Conservation (phyloP, 2,888 invertebrate genomes). For the Drosophila diplacantha region DNA sequence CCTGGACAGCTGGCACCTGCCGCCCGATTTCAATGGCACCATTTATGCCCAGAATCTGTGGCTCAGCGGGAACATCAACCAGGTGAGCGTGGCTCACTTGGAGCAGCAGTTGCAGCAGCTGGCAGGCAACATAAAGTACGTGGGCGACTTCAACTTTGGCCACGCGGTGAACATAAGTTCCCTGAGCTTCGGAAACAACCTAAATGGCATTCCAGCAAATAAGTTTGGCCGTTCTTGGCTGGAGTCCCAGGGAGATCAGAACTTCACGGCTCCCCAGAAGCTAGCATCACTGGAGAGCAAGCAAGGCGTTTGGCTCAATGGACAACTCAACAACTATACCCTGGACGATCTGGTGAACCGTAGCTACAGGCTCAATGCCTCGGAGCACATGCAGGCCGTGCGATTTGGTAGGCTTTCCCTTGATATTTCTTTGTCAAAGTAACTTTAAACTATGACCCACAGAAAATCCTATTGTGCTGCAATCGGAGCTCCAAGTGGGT, state of each 20-base stretch:
- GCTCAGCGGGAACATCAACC: slow-evolving; percentile 68
- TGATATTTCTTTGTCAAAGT: background rate
- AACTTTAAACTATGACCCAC: background rate
- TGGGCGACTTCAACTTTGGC: slow-evolving; percentile 69
- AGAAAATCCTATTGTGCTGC: slow-evolving; percentile 71
- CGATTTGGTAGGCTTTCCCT: slow-evolving; percentile 75
- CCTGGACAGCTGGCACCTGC: slow-evolving; percentile 49
- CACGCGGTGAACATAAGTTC: slow-evolving; percentile 74
- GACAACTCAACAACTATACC: slow-evolving; percentile 78
- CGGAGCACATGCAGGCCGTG: slow-evolving; percentile 78
- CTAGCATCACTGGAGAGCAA: slow-evolving; percentile 54
- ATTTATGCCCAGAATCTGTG: slow-evolving; percentile 76
- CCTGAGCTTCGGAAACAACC: slow-evolving; percentile 75
- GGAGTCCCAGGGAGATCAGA: slow-evolving; percentile 72
- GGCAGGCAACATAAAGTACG: slow-evolving; percentile 72
- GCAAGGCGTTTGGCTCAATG: slow-evolving; percentile 58
- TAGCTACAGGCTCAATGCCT: slow-evolving; percentile 79
- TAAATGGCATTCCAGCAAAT: slow-evolving; percentile 77
- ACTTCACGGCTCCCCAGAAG: slow-evolving; percentile 70
- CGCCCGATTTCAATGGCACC: slow-evolving; percentile 65
- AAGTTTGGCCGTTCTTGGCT: slow-evolving; percentile 78
- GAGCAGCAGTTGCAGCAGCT: slow-evolving; percentile 68
- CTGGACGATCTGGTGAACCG: slow-evolving; percentile 77
- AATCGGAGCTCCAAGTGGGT: slow-evolving; percentile 65
- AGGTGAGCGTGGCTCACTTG: slow-evolving; percentile 53